Evolutionary conservation across 1,140 invertebrate genomes (phyloP), one percentile per base, ranked within the genome.

Genomic region (Microplitis demolitor): DNA sequence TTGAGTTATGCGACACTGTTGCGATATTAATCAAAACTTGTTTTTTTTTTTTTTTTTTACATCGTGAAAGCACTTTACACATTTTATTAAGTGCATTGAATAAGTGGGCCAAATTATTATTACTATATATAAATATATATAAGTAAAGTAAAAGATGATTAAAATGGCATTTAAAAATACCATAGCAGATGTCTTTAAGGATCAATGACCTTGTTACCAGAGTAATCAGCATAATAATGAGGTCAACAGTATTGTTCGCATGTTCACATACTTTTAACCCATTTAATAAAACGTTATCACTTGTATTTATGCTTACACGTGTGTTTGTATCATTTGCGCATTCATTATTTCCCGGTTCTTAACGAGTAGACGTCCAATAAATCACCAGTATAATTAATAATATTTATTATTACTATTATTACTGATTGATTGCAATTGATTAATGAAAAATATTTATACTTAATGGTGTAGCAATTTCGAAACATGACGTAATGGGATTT

Each of bases 1-100:
- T 56, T 35, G 72, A 66, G 72, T 74, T 66, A 69, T 69, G 72
- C 51, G 53, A 67, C 35, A 68, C 45, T 64, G 24, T 51, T 64
- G 51, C 66, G 35, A 63, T 34, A 53, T 62, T 31, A 13, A 71
- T 63, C 35, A 61, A 62, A 34, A 69, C 37, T 31, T 35, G 64
- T 14, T n/a, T n/a, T 14, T 11, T 66, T 45, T 14, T 69, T 14
- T n/a, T 14, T 11, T 66, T 45, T 14, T 69, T 14, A 3, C 34
- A 4, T 35, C 62, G 69, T 71, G 69, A 71, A 71, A 71, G 69
- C 69, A 58, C 34, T 45, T 45, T 45, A 9, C 5, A 45, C 39
- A 11, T 45, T 45, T 8, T 24, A 24, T 24, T 24, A 2, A 24
- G 24, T 24, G 24, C 2, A 24, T 24, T 11, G 6, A 45, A 45